Base-by-base conservation (phyloP, 2,797 vertebrate genomes). In the Enteromius fasciolatus region DNA sequence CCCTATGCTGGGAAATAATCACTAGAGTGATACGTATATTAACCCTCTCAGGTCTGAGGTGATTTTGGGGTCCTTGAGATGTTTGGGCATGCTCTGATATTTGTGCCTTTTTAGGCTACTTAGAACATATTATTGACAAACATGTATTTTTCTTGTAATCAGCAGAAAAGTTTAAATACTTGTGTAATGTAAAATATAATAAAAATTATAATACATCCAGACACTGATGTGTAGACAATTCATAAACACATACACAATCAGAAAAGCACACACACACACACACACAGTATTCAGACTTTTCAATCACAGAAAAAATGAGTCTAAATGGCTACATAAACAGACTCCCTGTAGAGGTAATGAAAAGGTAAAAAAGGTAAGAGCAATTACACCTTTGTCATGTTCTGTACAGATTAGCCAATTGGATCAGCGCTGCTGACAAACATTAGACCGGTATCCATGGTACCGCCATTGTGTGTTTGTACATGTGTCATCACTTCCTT, bases 351-450 rank as follows among this genome's bases (percentile, higher is more conserved):
- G 61, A 87, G 80, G 54, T 86, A 74, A 76, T 85, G 77, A 86
- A 83, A 83, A 81, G 78, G 74, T 75, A 61, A 78, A 63, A 44
- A 82, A 76, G 83, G 81, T 76, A 83, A 82, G 31, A 73, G 64
- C 78, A 87, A 86, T 89, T 86, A 88, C 72, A 75, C 46, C 78
- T 79, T 78, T 81, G 77, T 78, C 69, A 84, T 84, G 83, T 84
- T 68, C 69, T 67, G 82, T 46, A 39, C 52, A 74, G 28, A 78
- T 66, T 67, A 84, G 67, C 28, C 63, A 48, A 72, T 25, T 61
- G 36, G 67, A 64, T 73, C 39, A 70, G 41, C 17, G 57, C 67
- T 68, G 9, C 73, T 79, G 69, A 83, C 74, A 86, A 28, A 68
- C 80, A 75, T 79, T 83, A 83, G 20, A 81, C 15, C 36, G 17